Conservation (phyloP, 2,888 invertebrate genomes). For the Busseola fusca region DNA sequence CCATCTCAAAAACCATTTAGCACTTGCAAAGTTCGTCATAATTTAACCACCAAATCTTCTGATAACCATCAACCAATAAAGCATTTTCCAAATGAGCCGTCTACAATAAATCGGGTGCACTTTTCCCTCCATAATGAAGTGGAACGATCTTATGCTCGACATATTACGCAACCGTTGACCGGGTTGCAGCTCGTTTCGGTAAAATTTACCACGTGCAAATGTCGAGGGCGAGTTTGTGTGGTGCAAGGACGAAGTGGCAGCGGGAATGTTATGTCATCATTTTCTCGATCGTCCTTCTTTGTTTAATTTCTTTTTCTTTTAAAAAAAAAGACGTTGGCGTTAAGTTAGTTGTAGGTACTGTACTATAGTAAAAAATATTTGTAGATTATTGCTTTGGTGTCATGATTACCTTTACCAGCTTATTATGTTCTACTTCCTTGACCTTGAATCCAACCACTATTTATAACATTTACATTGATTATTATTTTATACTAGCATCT, state of each 20-base stretch:
- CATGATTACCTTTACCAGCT: background rate
- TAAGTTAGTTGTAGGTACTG: background rate
- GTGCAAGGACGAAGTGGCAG: constrained; percentile 50
- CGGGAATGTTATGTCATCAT: constrained; percentile 42
- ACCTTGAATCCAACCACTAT: constrained; percentile 20
- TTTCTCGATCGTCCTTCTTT: background rate
- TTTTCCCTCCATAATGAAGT: constrained; percentile 72
- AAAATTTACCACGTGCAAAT: constrained; percentile 79
- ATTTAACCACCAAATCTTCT: constrained; percentile 13
- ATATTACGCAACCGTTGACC: constrained; percentile 75
- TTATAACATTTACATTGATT: background rate
- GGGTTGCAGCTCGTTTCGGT: constrained; percentile 74
- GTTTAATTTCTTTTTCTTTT: background rate
- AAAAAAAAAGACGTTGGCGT: no score
- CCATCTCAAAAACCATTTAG: constrained; percentile 12
- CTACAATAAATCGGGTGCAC: constrained; percentile 59
- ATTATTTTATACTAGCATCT: no score
- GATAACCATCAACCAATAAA: constrained; percentile 49
- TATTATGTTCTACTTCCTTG: background rate
- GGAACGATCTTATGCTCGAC: constrained; percentile 75
- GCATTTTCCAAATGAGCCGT: constrained; percentile 51
- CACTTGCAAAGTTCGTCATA: constrained; percentile 27
- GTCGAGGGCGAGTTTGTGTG: constrained; percentile 70
- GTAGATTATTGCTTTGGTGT: background rate
- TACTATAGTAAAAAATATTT: background rate